Evolutionary conservation across 2,113 vertebrate genomes (phyloP), one percentile per base, ranked within the genome.

Genomic region (Pipra filicauda): DNA sequence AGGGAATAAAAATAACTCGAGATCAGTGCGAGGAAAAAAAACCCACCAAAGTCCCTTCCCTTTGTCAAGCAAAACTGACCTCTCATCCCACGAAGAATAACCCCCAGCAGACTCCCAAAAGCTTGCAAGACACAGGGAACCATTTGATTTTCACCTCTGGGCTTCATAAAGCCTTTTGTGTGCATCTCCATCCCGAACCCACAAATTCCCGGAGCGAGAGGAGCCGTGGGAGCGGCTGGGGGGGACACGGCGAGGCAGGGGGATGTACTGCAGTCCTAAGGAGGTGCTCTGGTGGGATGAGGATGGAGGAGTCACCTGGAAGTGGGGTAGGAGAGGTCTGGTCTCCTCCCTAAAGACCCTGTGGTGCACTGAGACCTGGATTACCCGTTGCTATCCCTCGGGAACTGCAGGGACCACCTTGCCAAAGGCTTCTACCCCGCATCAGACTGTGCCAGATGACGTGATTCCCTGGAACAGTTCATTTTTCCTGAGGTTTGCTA

Each of bases 401-500:
- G 77, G n/a, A 19, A 5, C 0, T 21, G 46, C 54, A 54, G 58
- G 59, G 65, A 15, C 1, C 44, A 4, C 3, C 1, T 1, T 12
- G 37, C 23, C 39, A 27, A 6, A 31, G 57, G 10, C 24, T 48
- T n/a, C 15, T 46, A 4, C 41, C 46, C 15, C 0, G 0, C 19
- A 1, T 22, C 5, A 0, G 3, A 0, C 33, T 4, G 5, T 0
- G 1, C 31, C 21, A 16, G 48, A 17, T 35, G 72, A 89, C 1
- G 13, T 27, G 57, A 58, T 44, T 18, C 80, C 41, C 62, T 6
- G 1, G 39, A 78, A 26, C 21, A 33, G 26, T 4, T 74, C 17
- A 0, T 28, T 41, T 64, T 8, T 59, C 82, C 82, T 18, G 30
- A 64, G 49, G 8, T 35, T 35, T 3, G 48, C 74, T 49, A 4